Evolutionary conservation across 2,113 vertebrate species (phyloP).

Genomic region (Amblyornis subalaris): DNA sequence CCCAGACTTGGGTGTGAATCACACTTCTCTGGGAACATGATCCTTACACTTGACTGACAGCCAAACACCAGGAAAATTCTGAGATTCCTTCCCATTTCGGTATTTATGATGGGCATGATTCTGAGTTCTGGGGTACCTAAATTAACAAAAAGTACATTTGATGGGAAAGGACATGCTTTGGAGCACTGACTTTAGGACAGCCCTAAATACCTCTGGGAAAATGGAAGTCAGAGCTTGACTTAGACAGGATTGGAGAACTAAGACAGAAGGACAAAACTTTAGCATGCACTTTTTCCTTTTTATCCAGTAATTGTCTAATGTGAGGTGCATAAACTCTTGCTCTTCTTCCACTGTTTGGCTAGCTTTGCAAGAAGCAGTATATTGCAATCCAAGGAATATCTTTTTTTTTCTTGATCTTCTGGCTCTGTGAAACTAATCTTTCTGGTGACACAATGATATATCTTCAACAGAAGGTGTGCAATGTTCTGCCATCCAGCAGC

Average conservation of each 20-base stretch:
- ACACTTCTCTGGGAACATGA: background rate
- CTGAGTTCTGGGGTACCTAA: background rate
- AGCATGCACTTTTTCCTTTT: background rate
- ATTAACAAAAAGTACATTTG: background rate
- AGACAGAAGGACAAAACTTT: background rate
- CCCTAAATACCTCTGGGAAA: background rate
- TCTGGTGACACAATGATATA: background rate
- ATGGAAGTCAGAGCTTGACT: background rate
- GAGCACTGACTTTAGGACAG: background rate
- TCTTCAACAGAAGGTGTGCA: background rate
- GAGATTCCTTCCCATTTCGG: background rate
- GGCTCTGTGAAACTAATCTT: background rate
- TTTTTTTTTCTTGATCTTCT: background rate
- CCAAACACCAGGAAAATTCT: background rate
- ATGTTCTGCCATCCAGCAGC: background rate
- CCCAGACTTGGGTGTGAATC: background rate
- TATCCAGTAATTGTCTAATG: background rate
- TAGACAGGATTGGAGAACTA: background rate
- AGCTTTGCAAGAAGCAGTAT: background rate
- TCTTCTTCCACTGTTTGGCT: background rate
- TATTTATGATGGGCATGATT: background rate
- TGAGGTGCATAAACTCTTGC: background rate
- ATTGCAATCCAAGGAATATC: background rate
- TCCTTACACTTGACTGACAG: background rate
- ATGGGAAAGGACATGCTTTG: background rate